Conservation (phyloP, 2,113 vertebrate species). For the Phocoena phocoena region DNA sequence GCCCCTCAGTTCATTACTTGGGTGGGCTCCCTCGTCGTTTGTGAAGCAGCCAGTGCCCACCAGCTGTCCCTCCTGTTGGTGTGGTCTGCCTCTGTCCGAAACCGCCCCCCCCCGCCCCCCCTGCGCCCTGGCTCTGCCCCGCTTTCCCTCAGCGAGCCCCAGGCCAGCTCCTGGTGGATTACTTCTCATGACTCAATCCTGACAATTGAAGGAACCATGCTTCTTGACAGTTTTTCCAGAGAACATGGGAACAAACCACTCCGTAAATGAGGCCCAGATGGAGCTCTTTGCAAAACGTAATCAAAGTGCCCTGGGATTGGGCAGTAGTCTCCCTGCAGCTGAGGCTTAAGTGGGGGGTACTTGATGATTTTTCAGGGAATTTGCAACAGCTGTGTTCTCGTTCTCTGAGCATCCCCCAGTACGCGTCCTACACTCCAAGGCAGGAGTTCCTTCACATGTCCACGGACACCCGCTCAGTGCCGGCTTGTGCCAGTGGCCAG, state of each 20-base stretch:
- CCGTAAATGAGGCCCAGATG: not conserved
- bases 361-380: not conserved
- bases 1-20: not conserved
- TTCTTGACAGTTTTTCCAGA: not conserved
- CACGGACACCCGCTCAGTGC: not conserved
- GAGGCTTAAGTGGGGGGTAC: not conserved
- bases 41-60: not conserved
- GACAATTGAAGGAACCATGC: not conserved
- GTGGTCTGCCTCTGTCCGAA: not conserved
- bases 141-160: not conserved
- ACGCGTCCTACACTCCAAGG: not conserved
- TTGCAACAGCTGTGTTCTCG: not conserved
- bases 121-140: not conserved
- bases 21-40: not conserved
- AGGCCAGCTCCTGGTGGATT: not conserved
- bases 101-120: rapidly evolving
- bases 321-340: not conserved
- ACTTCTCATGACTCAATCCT: not conserved
- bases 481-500: not conserved
- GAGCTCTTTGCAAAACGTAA: not conserved
- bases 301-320: not conserved
- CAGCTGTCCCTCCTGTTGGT: not conserved
- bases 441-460: not conserved
- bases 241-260: not conserved
- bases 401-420: not conserved